These are phyloP conservation scores for Tachina lurida DNA, from an alignment of 2,888 invertebrate genomes.

Conservation along the genomic window DNA sequence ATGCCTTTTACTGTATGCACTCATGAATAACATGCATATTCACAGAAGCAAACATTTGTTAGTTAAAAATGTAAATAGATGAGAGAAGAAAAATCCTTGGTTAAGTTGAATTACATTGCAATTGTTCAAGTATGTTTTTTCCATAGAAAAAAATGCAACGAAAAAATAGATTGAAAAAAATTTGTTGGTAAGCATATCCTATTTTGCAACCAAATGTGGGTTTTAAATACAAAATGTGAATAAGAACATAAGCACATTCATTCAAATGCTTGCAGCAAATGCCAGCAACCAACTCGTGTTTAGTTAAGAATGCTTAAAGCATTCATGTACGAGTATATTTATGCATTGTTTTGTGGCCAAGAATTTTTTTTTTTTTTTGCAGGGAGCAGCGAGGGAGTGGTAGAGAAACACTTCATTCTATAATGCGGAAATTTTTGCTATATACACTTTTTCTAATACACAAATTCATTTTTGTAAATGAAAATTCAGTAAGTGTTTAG, in stretches of 20 bases:
- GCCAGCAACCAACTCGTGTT: neutral
- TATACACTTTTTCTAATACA: neutral
- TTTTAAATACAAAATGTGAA: neutral
- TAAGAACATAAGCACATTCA: neutral
- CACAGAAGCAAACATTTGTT: constrained; percentile 29
- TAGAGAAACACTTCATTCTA: neutral
- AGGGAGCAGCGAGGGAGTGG: neutral
- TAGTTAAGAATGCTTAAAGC: neutral
- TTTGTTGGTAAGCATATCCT: constrained; percentile 23
- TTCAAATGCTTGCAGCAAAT: neutral
- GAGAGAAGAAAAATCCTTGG: constrained; percentile 46
- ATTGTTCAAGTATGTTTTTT: constrained; percentile 46
- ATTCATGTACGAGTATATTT: neutral
- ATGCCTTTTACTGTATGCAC: neutral
- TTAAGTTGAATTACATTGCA: constrained; percentile 35
- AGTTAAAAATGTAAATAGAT: constrained; percentile 41
- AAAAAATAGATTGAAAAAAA: constrained; percentile 1
- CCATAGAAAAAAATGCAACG: neutral
- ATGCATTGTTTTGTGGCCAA: constrained; percentile 31
- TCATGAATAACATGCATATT: neutral
- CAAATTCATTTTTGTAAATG: constrained; percentile 41
- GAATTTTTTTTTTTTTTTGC: neutral
- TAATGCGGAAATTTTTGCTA: neutral
- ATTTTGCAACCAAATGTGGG: constrained; percentile 29
- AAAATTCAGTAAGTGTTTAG: neutral